These are phyloP conservation scores for Empidonax traillii DNA, from an alignment of 2,113 vertebrate genomes.

Conservation along the genomic window DNA sequence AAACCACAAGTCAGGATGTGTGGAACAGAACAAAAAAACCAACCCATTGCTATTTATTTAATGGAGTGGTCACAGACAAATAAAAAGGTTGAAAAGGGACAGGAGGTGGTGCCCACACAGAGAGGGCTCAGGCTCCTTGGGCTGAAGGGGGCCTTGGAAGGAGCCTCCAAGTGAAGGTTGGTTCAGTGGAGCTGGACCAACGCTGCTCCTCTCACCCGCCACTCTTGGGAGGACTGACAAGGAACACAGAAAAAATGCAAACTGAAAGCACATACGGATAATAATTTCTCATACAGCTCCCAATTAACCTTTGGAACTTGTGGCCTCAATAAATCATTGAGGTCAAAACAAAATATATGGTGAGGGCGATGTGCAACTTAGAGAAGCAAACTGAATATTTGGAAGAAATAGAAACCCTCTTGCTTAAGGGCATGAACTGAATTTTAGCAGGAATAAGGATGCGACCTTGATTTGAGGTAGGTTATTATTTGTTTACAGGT, in stretches of 20 bases:
- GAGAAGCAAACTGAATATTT: background rate
- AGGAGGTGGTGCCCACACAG: background rate
- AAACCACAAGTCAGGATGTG: rapidly evolving
- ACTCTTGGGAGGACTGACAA: background rate
- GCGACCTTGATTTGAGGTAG: background rate
- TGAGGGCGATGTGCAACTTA: background rate
- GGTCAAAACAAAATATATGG: background rate
- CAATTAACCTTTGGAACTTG: slow-evolving; percentile 15
- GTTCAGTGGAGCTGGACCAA: background rate
- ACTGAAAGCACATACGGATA: background rate
- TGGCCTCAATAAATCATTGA: slow-evolving; percentile 7
- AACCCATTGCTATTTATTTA: background rate
- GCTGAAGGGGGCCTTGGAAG: background rate
- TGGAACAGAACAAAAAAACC: background rate
- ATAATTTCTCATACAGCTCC: background rate
- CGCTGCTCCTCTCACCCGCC: background rate
- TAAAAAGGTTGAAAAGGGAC: background rate
- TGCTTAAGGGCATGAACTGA: background rate
- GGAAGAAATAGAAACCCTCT: background rate
- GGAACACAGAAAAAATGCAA: background rate
- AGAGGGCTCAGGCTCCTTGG: background rate
- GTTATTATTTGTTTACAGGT: background rate
- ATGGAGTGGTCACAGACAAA: background rate
- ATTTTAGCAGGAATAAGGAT: background rate
- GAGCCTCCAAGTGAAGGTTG: background rate